A percentile compares a stretch with the other conserved stretches of the same genome.
These are phyloP conservation scores for Conus ventricosus DNA, from an alignment of 1,140 invertebrate genomes.

Conservation along the genomic window DNA sequence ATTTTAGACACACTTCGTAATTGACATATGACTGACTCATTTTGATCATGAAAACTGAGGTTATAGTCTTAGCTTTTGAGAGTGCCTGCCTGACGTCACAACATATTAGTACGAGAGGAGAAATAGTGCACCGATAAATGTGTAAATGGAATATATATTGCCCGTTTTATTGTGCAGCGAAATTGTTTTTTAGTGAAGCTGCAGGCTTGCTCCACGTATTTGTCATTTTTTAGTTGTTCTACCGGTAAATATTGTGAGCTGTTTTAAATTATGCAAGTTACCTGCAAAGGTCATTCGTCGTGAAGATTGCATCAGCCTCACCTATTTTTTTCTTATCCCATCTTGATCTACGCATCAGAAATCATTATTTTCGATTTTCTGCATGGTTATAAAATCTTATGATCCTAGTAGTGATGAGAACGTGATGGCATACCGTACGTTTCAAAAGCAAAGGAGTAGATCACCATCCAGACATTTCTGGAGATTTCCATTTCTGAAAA, in stretches of 20 bases:
- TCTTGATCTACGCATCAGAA: background rate
- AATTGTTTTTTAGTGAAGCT: background rate
- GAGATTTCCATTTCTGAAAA: background rate
- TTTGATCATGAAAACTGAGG: background rate
- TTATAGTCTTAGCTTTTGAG: background rate
- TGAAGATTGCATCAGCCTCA: constrained; percentile 26
- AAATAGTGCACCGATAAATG: background rate
- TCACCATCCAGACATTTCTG: background rate
- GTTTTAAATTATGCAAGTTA: constrained; percentile 5
- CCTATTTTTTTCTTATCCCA: background rate
- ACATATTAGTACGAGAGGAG: background rate
- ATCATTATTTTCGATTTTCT: background rate
- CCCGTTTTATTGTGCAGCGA: too few relatives aligned
- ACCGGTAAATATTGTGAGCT: background rate
- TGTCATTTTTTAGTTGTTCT: background rate
- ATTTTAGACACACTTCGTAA: background rate
- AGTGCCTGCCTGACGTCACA: constrained; percentile 6
- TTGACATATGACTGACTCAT: background rate
- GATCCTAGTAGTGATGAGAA: too few relatives aligned
- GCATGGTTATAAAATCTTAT: background rate
- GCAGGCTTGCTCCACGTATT: background rate
- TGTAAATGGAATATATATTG: background rate
- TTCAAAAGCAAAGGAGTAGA: too few relatives aligned
- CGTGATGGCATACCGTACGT: too few relatives aligned
- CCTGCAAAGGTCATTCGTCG: background rate